These are phyloP conservation scores for Morpho achilles DNA, from an alignment of 2,888 invertebrate species.

Conservation along the genomic window DNA sequence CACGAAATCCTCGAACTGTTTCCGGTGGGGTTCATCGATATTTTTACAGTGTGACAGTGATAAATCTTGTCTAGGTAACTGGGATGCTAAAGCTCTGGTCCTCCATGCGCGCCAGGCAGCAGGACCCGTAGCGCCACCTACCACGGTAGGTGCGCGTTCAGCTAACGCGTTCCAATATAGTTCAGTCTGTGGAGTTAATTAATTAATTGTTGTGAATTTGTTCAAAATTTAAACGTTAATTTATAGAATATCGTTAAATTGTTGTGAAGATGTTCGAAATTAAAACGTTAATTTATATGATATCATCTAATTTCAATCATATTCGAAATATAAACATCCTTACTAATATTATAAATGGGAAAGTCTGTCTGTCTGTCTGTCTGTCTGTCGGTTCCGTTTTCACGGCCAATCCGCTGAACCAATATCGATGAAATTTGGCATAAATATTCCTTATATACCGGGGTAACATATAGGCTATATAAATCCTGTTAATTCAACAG, in stretches of 20 bases:
- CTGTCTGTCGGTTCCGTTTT: no score
- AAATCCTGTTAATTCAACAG: no score
- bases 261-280: not conserved
- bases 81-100: constrained; percentile 84
- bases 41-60: constrained; percentile 93
- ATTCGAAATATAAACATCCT: no score
- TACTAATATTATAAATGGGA: no score
- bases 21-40: constrained; percentile 86
- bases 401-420: no score
- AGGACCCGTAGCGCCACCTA: constrained; percentile 61
- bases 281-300: constrained; percentile 5
- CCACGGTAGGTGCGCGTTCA: constrained; percentile 78
- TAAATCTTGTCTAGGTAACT: constrained; percentile 96
- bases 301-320: not conserved
- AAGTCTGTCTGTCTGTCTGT: no score
- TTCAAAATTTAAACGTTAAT: not conserved
- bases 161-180: constrained; percentile 94
- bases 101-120: constrained; percentile 68
- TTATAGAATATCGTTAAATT: constrained; percentile 1
- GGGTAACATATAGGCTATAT: no score
- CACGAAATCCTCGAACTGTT: constrained; percentile 95
- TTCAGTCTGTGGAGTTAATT: constrained; percentile 83
- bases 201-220: constrained; percentile 1
- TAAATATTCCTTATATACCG: no score
- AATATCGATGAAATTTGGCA: no score